Evolutionary conservation across 2,888 invertebrate genomes (phyloP).

Genomic region (Lysandra bellargus): DNA sequence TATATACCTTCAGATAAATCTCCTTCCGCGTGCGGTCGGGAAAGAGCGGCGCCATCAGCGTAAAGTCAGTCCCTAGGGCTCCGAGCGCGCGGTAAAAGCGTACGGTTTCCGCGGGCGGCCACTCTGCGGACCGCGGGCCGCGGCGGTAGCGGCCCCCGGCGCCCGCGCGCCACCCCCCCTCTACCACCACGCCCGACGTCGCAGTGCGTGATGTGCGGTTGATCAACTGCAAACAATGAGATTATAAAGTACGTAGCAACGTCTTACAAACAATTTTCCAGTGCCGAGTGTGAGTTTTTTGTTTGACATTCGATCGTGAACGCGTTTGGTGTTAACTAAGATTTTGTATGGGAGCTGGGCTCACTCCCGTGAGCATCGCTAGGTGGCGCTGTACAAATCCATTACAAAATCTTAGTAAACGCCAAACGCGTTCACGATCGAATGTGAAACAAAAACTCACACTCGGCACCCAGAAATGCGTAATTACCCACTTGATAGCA

Average conservation of each 20-base stretch:
- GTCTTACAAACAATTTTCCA: too few species aligned
- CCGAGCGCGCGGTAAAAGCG: conserved; percentile 95
- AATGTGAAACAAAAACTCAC: too few species aligned
- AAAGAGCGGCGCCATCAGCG: conserved; percentile 91
- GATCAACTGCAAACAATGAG: conserved; percentile 70
- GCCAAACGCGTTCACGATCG: too few species aligned
- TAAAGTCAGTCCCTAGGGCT: conserved; percentile 95
- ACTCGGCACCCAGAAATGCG: too few species aligned
- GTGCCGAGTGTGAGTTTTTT: too few species aligned
- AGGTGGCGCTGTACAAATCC: too few species aligned
- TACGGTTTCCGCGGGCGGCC: conserved; percentile 90
- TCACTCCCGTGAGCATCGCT: too few species aligned
- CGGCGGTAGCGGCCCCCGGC: conserved; percentile 84
- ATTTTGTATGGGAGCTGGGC: too few species aligned
- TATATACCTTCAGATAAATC: conserved; percentile 87
- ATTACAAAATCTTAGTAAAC: too few species aligned
- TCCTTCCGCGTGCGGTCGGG: conserved; percentile 89
- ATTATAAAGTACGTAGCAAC: background rate
- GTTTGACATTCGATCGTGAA: too few species aligned
- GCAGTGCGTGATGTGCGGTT: conserved; percentile 84
- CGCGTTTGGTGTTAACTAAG: too few species aligned
- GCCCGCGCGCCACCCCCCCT: conserved; percentile 80
- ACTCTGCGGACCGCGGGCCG: conserved; percentile 85
- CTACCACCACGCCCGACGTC: conserved; percentile 82
- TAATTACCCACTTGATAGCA: too few species aligned